These are phyloP conservation scores for Rhamphomyia laevipes DNA, from an alignment of 2,888 invertebrate species.

Conservation along the genomic window DNA sequence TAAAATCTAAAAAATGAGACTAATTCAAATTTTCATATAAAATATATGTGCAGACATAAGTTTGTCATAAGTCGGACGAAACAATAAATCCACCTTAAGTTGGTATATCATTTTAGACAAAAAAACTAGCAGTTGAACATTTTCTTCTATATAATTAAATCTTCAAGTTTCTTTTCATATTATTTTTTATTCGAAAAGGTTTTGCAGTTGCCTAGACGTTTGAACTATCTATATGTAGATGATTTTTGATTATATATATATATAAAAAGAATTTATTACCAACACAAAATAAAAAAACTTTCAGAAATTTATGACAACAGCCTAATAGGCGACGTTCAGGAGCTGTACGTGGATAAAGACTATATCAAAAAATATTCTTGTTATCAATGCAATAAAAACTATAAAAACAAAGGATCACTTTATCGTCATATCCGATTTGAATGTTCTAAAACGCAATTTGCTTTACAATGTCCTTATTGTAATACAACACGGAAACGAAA, in stretches of 20 bases:
- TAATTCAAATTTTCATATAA: no score
- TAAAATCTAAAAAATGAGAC: no score
- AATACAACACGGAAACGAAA: background rate
- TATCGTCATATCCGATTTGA: background rate
- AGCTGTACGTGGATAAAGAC: background rate
- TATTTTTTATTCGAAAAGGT: no score
- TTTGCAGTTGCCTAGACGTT: no score
- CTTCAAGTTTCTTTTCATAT: no score
- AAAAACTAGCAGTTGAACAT: no score
- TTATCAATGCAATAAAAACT: background rate
- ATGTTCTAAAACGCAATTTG: background rate
- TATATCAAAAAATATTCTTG: background rate
- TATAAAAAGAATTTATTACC: background rate
- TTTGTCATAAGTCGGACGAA: no score
- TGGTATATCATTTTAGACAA: no score
- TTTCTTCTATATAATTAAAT: no score
- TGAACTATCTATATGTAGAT: conserved; percentile 2
- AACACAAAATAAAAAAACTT: conserved; percentile 7
- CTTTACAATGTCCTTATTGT: background rate
- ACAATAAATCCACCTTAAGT: no score
- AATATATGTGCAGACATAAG: no score
- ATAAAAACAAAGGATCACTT: conserved; percentile 1
- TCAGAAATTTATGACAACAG: conserved; percentile 10
- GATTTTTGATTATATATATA: no score
- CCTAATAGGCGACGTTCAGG: background rate